Evolutionary conservation across 2,797 vertebrate species (phyloP).

Genomic region (Eleutherodactylus coqui): DNA sequence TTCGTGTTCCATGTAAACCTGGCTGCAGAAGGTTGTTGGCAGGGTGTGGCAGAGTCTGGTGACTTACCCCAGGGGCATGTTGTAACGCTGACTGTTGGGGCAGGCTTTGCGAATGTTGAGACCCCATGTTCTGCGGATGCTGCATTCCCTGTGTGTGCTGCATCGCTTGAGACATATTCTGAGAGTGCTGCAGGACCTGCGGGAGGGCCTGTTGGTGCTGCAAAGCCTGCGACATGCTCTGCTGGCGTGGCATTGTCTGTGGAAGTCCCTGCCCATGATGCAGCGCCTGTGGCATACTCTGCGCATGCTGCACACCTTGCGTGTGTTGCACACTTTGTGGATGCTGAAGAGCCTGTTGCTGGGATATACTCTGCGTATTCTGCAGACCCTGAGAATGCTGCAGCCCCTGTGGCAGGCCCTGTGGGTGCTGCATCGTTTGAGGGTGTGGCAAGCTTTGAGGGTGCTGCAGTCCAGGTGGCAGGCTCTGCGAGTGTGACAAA

Average conservation of each 20-base stretch:
- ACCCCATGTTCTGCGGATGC: constrained; percentile 81
- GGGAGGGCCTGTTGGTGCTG: constrained; percentile 71
- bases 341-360: constrained; percentile 58
- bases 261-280: constrained; percentile 79
- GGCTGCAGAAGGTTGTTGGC: constrained; percentile 78
- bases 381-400: constrained; percentile 83
- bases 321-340: constrained; percentile 47
- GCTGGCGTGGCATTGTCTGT: constrained; percentile 83
- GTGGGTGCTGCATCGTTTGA: constrained; percentile 80
- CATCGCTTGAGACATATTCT: constrained; percentile 74
- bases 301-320: constrained; percentile 80
- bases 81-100: constrained; percentile 75
- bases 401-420: constrained; percentile 81
- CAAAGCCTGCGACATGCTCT: constrained; percentile 78
- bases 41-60: constrained; percentile 82
- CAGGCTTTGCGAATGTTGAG: constrained; percentile 84
- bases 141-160: constrained; percentile 75
- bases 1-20: constrained; percentile 86
- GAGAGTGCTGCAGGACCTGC: constrained; percentile 74
- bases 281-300: constrained; percentile 68
- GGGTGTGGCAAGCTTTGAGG: constrained; percentile 82
- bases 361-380: constrained; percentile 75
- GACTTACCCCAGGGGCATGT: constrained; percentile 72
- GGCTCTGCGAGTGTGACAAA: constrained; percentile 70
- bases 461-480: constrained; percentile 76